Evolutionary conservation across 2,888 invertebrate species (phyloP).

Genomic region (Gymnosoma rotundatum): DNA sequence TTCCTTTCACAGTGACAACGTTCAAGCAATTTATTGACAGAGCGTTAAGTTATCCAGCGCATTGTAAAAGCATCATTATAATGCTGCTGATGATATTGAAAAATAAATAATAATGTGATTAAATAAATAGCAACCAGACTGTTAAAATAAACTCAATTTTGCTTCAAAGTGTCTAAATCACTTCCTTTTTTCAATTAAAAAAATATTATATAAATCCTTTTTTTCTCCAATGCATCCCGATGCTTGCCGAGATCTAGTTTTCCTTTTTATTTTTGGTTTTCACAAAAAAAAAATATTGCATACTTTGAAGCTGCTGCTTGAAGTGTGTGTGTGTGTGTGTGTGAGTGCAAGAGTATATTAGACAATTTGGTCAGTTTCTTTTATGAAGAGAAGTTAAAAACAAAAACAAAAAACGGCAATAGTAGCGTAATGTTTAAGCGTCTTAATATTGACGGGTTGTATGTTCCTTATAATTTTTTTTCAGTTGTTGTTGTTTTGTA

Average conservation of each 20-base stretch:
- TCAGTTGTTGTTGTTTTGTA: slow-evolving; percentile 40
- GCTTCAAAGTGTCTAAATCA: no score
- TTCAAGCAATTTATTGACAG: no score
- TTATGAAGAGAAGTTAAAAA: slow-evolving; percentile 49
- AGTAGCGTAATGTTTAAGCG: slow-evolving; percentile 52
- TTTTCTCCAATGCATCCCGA: no score
- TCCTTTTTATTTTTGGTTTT: background rate
- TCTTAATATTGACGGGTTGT: slow-evolving; percentile 60
- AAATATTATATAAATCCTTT: no score
- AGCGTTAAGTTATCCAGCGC: no score
- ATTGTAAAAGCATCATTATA: no score
- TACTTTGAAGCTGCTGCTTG: slow-evolving; percentile 36
- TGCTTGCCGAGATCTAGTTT: background rate
- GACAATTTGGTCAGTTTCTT: slow-evolving; percentile 66
- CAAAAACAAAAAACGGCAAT: slow-evolving; percentile 36
- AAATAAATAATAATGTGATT: no score
- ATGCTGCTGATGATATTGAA: no score
- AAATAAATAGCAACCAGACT: no score
- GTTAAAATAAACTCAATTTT: no score
- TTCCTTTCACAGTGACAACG: no score
- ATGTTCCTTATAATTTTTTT: slow-evolving; percentile 44
- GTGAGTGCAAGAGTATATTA: slow-evolving; percentile 38
- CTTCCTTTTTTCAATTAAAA: no score
- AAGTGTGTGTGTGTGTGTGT: background rate
- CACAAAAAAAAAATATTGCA: slow-evolving; percentile 14